A percentile compares a stretch with the other conserved stretches of the same genome.
These are phyloP conservation scores for Phoebastria nigripes DNA, from an alignment of 2,797 vertebrate genomes.

Conservation along the genomic window DNA sequence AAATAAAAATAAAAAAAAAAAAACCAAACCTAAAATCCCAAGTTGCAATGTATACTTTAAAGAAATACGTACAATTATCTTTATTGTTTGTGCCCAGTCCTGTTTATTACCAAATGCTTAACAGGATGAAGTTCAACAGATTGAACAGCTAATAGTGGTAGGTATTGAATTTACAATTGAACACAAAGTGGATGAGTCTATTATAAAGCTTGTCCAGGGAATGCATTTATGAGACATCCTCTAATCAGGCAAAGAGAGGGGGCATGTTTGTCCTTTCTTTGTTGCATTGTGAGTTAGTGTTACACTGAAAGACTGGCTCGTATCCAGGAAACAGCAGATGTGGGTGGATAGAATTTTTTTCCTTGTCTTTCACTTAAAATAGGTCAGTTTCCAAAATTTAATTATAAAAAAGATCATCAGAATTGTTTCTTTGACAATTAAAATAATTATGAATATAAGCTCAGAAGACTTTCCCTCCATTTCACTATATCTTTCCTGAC, in stretches of 20 bases:
- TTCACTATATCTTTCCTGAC: background rate
- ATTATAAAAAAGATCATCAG: background rate
- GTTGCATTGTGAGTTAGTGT: constrained; percentile 5
- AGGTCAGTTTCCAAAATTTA: background rate
- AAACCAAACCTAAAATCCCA: background rate
- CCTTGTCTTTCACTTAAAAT: background rate
- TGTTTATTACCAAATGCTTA: constrained; percentile 22
- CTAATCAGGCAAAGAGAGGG: constrained; percentile 31
- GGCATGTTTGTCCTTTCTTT: constrained; percentile 26
- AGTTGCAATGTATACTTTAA: background rate
- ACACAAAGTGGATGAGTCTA: constrained; percentile 45
- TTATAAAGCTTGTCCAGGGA: constrained; percentile 32
- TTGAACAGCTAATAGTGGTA: constrained; percentile 36
- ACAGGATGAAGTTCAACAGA: constrained; percentile 10
- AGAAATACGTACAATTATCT: background rate
- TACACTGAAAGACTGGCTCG: background rate
- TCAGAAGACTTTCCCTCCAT: background rate
- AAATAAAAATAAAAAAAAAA: background rate
- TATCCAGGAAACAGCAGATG: constrained; percentile 9
- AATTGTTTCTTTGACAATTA: background rate
- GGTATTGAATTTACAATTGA: constrained; percentile 57
- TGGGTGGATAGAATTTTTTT: background rate
- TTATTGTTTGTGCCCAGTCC: background rate
- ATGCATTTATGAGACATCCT: constrained; percentile 29
- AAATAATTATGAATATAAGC: background rate